Percentiles rank a stretch among this genome's conserved stretches.
Conservation (phyloP, 1,140 invertebrate genomes). For the Calosoma granatense region DNA sequence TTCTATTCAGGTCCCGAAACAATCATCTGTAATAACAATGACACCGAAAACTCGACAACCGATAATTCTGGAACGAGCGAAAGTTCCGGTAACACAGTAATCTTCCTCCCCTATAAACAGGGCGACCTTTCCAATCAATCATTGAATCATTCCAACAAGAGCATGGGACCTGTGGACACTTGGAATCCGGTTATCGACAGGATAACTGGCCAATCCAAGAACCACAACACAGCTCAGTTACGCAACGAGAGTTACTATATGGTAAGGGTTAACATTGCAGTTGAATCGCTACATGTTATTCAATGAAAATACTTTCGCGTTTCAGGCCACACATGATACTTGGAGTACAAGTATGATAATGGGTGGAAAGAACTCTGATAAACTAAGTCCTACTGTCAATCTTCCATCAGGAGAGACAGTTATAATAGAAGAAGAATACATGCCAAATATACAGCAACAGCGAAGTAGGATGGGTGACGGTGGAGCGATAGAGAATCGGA, state of each 20-base stretch:
- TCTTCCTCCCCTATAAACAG: slow-evolving; percentile 44
- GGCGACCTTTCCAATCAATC: not conserved
- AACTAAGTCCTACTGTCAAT: slow-evolving; percentile 40
- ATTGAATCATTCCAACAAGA: not conserved
- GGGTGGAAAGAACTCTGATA: slow-evolving; percentile 21
- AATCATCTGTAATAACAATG: slow-evolving; percentile 16
- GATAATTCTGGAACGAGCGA: slow-evolving; percentile 43
- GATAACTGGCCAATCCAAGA: slow-evolving; percentile 57
- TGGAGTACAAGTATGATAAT: slow-evolving; percentile 39
- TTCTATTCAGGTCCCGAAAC: slow-evolving; percentile 23
- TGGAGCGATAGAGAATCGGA: slow-evolving; percentile 27
- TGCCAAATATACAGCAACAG: not conserved
- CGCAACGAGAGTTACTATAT: slow-evolving; percentile 83
- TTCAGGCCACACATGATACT: slow-evolving; percentile 46
- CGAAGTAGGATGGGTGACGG: slow-evolving; percentile 26
- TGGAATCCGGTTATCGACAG: slow-evolving; percentile 77
- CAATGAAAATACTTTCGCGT: slow-evolving; percentile 11
- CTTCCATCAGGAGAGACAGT: slow-evolving; percentile 44
- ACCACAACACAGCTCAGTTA: slow-evolving; percentile 35
- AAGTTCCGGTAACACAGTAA: slow-evolving; percentile 51
- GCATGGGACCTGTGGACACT: slow-evolving; percentile 28
- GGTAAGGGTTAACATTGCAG: slow-evolving; percentile 36
- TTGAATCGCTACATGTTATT: not conserved
- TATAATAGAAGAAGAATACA: slow-evolving; percentile 63
- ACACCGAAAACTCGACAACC: slow-evolving; percentile 16